Base-by-base conservation (phyloP, 2,797 vertebrate genomes). In the Loris lydekkerianus region DNA sequence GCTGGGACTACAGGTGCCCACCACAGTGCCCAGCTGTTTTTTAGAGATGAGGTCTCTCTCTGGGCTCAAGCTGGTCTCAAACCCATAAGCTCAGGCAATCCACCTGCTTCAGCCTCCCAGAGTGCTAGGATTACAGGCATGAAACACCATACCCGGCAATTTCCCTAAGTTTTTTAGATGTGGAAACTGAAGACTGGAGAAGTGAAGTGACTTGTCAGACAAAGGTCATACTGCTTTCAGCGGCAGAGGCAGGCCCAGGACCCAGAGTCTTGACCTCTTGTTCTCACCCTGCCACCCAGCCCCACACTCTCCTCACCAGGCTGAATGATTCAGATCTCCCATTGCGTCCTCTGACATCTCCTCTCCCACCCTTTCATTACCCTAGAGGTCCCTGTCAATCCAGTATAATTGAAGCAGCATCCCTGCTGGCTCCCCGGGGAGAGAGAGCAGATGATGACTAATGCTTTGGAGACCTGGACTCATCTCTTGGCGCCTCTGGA, bases 371-470 rank as follows among this genome's bases (percentile, higher is more conserved):
- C 63, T 97, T 97, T 96, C 97, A 63, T 97, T 96, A 95, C 85
- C 97, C 88, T 67, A 31, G 37, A 88, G 83, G 40, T 90, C 91
- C 92, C 93, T 96, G 83, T 97, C 95, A 91, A 89, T 73, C 93
- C 82, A 27, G 60, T 11, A 46, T 95, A 97, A 97, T 95, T 97
- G 95, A 82, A 85, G 43, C 77, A 37, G 81, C 60, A 10, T 15
- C 95, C 77, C 56, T 27, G n/a, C 49, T 40, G 31, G 7, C 11
- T 49, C 94, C 95, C 72, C 10, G 27, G 82, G 93, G 40, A 17
- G 10, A 3, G 56, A 77, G 69, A 72, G 27, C 93, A 97, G 97
- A 95, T 23, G 4, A 23, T 80, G 90, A 94, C 84, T 84, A 88
- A 90, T 67, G 84, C 93, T 92, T 75, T n/a, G 21, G 96, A 93